Evolutionary conservation across 1,140 invertebrate species (phyloP).

Genomic region (Pristionchus pacificus): DNA sequence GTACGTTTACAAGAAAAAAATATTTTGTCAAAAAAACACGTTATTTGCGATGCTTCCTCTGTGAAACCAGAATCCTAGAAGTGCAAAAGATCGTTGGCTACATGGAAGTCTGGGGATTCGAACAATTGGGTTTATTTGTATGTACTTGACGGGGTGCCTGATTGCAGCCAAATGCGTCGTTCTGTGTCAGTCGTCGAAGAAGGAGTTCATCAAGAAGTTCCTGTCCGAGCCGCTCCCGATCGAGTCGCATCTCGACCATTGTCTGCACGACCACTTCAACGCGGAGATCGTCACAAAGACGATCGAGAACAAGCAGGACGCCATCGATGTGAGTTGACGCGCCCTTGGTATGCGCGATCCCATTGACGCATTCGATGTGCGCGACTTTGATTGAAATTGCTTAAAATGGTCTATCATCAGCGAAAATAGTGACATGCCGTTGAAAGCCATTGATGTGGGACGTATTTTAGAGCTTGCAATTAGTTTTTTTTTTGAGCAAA

Average conservation of each 20-base stretch:
- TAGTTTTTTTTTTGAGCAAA: too few species aligned
- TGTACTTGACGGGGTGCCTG: constrained; percentile 19
- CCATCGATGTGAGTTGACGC: constrained; percentile 71
- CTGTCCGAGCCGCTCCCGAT: constrained; percentile 92
- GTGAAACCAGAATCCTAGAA: too few species aligned
- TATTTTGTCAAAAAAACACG: background rate
- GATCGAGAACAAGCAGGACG: constrained; percentile 99
- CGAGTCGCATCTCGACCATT: constrained; percentile 94
- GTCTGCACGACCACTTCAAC: constrained; percentile 97
- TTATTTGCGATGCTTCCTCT: background rate
- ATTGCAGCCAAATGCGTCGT: constrained; percentile 77
- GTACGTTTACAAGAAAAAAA: constrained; percentile 53
- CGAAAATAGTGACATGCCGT: too few species aligned
- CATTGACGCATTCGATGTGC: background rate
- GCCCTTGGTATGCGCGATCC: too few species aligned
- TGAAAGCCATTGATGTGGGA: too few species aligned
- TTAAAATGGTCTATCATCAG: too few species aligned
- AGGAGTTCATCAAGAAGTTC: constrained; percentile 98
- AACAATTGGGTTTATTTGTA: too few species aligned
- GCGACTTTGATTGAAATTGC: too few species aligned
- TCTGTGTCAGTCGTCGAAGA: constrained; percentile 93
- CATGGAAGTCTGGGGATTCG: too few species aligned
- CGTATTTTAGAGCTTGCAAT: too few species aligned
- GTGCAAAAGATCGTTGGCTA: too few species aligned
- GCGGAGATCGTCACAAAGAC: constrained; percentile 99